phyloP scores from a whole-genome alignment of 2,797 vertebrate species.

The Vireo griseus region DNA sequence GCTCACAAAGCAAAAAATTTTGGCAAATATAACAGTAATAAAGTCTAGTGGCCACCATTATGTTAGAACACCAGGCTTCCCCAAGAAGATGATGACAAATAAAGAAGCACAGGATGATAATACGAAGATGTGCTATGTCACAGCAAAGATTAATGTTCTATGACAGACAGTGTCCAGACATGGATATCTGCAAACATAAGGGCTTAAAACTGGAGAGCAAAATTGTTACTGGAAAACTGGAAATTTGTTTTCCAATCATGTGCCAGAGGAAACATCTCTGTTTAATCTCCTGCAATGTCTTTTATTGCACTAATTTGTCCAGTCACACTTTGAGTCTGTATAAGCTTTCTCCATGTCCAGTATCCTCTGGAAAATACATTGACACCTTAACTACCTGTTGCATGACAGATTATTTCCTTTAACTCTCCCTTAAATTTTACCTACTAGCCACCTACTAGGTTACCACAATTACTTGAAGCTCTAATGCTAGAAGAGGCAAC shows the following conservation, averaged over 20 bases:
- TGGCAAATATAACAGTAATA: background rate
- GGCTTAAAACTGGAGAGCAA: background rate
- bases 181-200: background rate
- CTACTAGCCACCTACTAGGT: background rate
- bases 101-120: background rate
- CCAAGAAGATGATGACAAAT: background rate
- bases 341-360: background rate
- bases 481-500: background rate
- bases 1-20: background rate
- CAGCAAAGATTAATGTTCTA: background rate
- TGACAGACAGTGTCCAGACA: background rate
- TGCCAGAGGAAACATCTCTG: background rate
- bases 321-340: background rate
- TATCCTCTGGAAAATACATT: background rate
- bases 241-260: background rate
- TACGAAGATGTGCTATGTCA: background rate
- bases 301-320: background rate
- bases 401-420: background rate
- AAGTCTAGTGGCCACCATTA: background rate
- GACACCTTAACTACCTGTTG: background rate
- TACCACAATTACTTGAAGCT: background rate
- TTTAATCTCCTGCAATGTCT: background rate
- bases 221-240: background rate
- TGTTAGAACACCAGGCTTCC: background rate
- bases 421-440: background rate